phyloP scores from a whole-genome alignment of 2,113 vertebrate species.

The Cavia aperea region DNA sequence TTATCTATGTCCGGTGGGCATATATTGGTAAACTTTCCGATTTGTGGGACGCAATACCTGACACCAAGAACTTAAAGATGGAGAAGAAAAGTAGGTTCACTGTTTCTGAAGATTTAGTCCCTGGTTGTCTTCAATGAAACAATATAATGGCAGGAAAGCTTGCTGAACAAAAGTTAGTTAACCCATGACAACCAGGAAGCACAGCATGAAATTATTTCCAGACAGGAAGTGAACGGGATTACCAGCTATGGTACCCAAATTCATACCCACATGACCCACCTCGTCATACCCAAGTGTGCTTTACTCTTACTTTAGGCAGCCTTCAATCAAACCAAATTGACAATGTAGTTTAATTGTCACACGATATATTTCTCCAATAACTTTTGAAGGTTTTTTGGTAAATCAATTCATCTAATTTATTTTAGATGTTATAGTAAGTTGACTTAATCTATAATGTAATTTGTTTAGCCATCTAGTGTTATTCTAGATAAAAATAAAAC shows the following conservation, averaged over 20 bases:
- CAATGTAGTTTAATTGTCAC: background rate
- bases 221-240: background rate
- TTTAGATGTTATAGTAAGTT: background rate
- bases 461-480: background rate
- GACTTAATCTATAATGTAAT: background rate
- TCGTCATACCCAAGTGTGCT: background rate
- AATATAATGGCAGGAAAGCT: too few species aligned
- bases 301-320: background rate
- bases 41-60: background rate
- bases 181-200: background rate
- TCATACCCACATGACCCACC: background rate
- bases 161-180: background rate
- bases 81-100: background rate
- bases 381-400: background rate
- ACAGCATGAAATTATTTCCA: background rate
- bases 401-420: background rate
- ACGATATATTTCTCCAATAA: background rate
- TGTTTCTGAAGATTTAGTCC: background rate
- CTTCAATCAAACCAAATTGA: background rate
- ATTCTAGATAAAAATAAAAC: background rate
- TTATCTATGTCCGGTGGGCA: background rate
- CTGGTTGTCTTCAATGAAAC: background rate
- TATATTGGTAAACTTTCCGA: background rate
- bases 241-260: background rate
- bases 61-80: background rate